Base-by-base conservation (phyloP, 2,888 invertebrate species). In the Esperia sulphurella region DNA sequence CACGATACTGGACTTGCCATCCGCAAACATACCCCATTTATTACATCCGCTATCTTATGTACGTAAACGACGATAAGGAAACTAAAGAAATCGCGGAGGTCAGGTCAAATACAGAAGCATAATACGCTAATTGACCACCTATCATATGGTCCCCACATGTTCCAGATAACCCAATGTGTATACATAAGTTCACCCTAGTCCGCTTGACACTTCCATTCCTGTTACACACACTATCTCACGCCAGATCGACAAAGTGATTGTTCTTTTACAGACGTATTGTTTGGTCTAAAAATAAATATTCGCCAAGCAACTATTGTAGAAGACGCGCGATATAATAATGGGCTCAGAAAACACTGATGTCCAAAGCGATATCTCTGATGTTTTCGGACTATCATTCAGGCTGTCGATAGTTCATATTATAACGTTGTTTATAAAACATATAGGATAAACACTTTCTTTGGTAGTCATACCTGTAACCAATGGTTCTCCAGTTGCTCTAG, bases 41-140 rank as follows among this genome's bases (percentile, higher is more conserved):
- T 86, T 86, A 78, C 78, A 79, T 81, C 72, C 65, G 71, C 75
- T 88, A 88, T 88, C 88, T 79, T 75, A 73, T 75, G 79, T 85
- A 77, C 83, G 84, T 82, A 82, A 79, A 71, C 67, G 63, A 63
- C 49, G 81, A 85, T 83, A 85, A 84, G 68, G 73, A 77, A 77
- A 72, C 76, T 66, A 65, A 70, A 62, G 65, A 68, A 71, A 68
- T 61, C 14, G 8, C 77, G 71, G 71, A 72, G 87, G 83, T 84
- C 80, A 83, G 71, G 70, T 75, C 73, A 67, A 77, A 75, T 80
- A 78, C 78, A 78, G 8, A 10, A 10, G 8, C 71, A 75, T 49
- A 55, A 73, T 31, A 7, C 68, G 75, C 75, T 76, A 80, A 76
- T 79, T 83, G 81, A 80, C 72, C 75, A 80, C 62, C 67, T 67